phyloP scores from a whole-genome alignment of 2,888 invertebrate species.

The Orthonevra nobilis region DNA sequence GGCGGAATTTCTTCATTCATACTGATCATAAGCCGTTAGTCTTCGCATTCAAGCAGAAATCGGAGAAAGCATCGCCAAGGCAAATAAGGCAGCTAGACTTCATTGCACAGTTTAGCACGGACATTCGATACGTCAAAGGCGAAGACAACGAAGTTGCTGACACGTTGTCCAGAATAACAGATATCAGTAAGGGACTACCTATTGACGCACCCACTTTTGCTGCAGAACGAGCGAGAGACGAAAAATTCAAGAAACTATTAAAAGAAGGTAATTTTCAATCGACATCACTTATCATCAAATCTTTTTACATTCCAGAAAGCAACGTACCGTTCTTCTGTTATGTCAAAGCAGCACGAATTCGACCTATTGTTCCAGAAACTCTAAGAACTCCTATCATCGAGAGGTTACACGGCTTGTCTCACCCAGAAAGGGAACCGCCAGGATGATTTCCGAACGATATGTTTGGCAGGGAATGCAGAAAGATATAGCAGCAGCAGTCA shows the following conservation, averaged over 20 bases:
- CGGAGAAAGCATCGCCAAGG: background rate
- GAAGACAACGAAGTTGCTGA: background rate
- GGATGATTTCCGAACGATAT: background rate
- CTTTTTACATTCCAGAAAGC: constrained; percentile 1
- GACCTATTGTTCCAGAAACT: background rate
- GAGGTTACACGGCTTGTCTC: background rate
- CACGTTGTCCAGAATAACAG: background rate
- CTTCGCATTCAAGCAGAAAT: background rate
- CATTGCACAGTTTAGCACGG: background rate
- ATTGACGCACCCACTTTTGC: background rate
- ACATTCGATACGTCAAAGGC: background rate
- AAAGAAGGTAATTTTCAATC: no score
- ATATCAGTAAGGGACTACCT: background rate
- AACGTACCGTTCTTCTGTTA: no score
- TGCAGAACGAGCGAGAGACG: background rate
- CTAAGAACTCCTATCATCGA: background rate
- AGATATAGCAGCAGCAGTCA: constrained; percentile 3
- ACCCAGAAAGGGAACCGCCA: background rate
- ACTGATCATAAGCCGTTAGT: constrained; percentile 10
- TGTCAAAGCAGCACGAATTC: background rate
- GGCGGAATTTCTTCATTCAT: background rate
- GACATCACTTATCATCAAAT: no score
- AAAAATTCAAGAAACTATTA: no score
- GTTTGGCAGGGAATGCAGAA: constrained; percentile 29
- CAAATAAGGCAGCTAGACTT: background rate